These are phyloP conservation scores for Brachionichthys hirsutus DNA, from an alignment of 2,113 vertebrate genomes.

Conservation along the genomic window DNA sequence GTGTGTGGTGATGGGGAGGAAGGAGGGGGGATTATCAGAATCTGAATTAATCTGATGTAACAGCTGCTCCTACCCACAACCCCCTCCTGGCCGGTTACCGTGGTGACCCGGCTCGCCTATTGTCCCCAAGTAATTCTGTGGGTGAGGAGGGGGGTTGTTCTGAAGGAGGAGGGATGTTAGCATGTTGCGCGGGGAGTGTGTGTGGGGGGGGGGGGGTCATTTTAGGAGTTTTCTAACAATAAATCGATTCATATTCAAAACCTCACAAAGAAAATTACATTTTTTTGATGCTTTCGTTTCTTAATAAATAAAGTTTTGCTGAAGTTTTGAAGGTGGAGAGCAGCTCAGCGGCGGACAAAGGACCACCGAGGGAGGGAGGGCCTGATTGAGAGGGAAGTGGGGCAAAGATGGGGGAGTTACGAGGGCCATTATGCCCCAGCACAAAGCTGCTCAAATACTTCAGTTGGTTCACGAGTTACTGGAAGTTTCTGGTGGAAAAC, in stretches of 20 bases:
- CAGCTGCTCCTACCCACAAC: slow-evolving; percentile 81
- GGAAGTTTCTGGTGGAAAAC: slow-evolving; percentile 14
- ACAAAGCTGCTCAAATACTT: slow-evolving; percentile 71
- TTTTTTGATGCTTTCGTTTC: background rate
- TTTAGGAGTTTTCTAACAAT: slow-evolving; percentile 56
- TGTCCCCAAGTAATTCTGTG: slow-evolving; percentile 82
- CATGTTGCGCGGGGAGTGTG: too few species aligned
- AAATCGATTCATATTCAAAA: slow-evolving; percentile 26
- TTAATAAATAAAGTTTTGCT: slow-evolving; percentile 21
- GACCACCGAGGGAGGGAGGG: slow-evolving; percentile 54
- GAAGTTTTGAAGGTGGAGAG: slow-evolving; percentile 43
- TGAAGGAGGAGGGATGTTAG: slow-evolving; percentile 78
- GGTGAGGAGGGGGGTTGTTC: slow-evolving; percentile 80
- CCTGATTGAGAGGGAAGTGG: slow-evolving; percentile 58
- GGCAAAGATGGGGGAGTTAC: slow-evolving; percentile 60
- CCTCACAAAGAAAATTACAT: slow-evolving; percentile 12
- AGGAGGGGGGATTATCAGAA: slow-evolving; percentile 82
- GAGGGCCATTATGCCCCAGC: slow-evolving; percentile 48
- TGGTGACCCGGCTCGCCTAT: slow-evolving; percentile 79
- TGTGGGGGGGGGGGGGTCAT: slow-evolving; percentile 68
- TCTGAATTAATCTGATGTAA: slow-evolving; percentile 87
- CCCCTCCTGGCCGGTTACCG: slow-evolving; percentile 80
- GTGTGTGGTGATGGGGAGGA: slow-evolving; percentile 69
- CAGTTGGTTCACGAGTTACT: slow-evolving; percentile 51
- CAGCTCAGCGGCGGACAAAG: slow-evolving; percentile 57